Evolutionary conservation across 2,888 invertebrate genomes (phyloP).

Genomic region (Spodoptera littoralis): DNA sequence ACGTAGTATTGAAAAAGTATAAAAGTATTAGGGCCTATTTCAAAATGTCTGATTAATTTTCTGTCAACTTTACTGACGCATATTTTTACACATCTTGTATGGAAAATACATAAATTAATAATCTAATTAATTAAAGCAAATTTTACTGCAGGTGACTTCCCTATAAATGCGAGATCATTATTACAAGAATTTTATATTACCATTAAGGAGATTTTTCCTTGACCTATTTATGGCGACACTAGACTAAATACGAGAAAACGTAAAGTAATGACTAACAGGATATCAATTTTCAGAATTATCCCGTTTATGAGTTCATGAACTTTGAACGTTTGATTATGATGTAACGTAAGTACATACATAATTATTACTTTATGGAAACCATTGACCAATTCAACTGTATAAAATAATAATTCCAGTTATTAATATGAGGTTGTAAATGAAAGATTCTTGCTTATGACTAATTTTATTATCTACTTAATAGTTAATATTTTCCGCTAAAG

Average conservation of each 20-base stretch:
- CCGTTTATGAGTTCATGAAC: slow-evolving; percentile 19
- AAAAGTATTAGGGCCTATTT: too few species aligned
- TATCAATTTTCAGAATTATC: slow-evolving; percentile 13
- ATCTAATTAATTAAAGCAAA: too few species aligned
- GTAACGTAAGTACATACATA: slow-evolving; percentile 1
- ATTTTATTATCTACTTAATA: slow-evolving; percentile 2
- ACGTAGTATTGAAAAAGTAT: too few species aligned
- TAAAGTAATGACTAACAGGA: slow-evolving; percentile 21
- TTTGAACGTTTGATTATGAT: slow-evolving; percentile 20
- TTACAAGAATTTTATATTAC: too few species aligned
- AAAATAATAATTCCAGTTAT: slow-evolving; percentile 19
- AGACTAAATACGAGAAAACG: slow-evolving; percentile 10
- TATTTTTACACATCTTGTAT: too few species aligned
- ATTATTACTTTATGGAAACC: slow-evolving; percentile 22
- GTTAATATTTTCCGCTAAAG: slow-evolving; percentile 25
- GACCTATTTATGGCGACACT: slow-evolving; percentile 8
- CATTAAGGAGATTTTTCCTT: neutral
- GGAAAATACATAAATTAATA: too few species aligned
- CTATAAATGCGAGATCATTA: too few species aligned
- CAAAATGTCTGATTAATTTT: too few species aligned
- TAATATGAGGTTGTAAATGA: slow-evolving; percentile 10
- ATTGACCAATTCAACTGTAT: neutral
- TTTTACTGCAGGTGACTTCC: too few species aligned
- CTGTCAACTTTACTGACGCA: too few species aligned
- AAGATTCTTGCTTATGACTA: slow-evolving; percentile 27